phyloP scores from a whole-genome alignment of 2,113 vertebrate species.

The Nothobranchius kuhntae region DNA sequence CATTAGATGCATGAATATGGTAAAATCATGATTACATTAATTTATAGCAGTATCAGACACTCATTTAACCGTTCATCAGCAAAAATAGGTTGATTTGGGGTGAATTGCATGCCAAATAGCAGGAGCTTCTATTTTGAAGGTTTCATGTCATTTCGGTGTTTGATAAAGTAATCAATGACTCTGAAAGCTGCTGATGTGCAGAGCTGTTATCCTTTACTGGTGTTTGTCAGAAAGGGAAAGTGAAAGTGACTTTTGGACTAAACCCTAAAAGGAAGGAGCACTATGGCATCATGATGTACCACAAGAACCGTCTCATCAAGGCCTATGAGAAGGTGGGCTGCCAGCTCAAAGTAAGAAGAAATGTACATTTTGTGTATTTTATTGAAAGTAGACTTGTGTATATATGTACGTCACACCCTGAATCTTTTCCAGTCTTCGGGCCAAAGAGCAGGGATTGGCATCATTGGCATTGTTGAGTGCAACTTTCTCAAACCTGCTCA shows the following conservation, averaged over 20 bases:
- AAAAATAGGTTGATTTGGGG: no score
- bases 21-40: no score
- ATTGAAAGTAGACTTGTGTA: not conserved
- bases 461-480: conserved; percentile 84
- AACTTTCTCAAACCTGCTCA: conserved; percentile 85
- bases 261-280: conserved; percentile 80
- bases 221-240: conserved; percentile 78
- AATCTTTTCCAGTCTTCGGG: conserved; percentile 69
- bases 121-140: not conserved
- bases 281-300: conserved; percentile 86
- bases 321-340: conserved; percentile 85
- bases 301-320: conserved; percentile 85
- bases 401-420: not conserved
- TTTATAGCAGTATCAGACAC: no score
- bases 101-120: no score
- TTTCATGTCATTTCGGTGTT: not conserved
- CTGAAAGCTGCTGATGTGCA: not conserved
- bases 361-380: not conserved
- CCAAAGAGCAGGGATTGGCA: conserved; percentile 78
- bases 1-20: no score
- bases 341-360: conserved; percentile 78
- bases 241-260: conserved; percentile 87
- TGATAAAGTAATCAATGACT: not conserved
- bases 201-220: conserved; percentile 61
- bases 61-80: no score